phyloP scores from a whole-genome alignment of 2,888 invertebrate genomes.

The Thysanoteuthis rhombus region DNA sequence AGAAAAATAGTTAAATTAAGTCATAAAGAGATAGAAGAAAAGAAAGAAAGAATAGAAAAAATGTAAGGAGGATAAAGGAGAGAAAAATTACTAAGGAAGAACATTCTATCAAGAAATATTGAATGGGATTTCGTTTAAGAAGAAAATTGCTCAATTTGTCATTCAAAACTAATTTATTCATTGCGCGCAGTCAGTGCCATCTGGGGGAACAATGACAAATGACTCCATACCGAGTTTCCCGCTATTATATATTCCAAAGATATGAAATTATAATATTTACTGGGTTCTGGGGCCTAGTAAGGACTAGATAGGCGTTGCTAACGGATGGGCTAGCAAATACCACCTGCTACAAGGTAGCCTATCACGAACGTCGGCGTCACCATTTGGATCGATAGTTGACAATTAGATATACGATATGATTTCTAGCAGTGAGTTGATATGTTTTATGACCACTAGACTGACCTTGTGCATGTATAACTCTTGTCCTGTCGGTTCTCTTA shows the following conservation, averaged over 20 bases:
- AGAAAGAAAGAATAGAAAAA: not conserved
- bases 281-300: not conserved
- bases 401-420: not conserved
- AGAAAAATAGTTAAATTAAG: not conserved
- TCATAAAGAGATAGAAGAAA: not conserved
- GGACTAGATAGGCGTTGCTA: not conserved
- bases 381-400: not conserved
- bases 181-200: not conserved
- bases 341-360: not conserved
- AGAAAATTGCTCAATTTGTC: not conserved
- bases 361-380: not conserved
- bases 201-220: not conserved
- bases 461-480: too few species aligned
- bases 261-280: not conserved
- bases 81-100: not conserved
- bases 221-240: not conserved
- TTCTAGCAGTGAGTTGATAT: not conserved
- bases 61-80: not conserved
- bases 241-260: not conserved
- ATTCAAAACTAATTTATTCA: not conserved
- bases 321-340: not conserved
- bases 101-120: not conserved
- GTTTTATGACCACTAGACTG: too few species aligned
- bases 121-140: not conserved
- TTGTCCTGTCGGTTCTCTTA: too few species aligned